These are phyloP conservation scores for Bos indicus DNA, from an alignment of 2,113 vertebrate genomes.

Conservation along the genomic window DNA sequence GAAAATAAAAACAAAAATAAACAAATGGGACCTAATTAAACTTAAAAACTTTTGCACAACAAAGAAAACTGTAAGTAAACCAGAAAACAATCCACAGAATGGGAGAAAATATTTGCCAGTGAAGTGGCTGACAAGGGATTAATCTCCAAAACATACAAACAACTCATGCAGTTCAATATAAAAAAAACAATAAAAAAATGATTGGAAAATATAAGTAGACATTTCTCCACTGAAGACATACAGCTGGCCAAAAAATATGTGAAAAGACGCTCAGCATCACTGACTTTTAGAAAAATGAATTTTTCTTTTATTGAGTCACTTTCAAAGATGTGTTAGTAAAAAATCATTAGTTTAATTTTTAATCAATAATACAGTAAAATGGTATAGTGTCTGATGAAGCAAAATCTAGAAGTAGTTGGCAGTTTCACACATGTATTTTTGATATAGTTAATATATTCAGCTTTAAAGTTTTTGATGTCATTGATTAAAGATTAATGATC, in stretches of 20 bases:
- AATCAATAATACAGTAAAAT: background rate
- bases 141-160: background rate
- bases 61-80: background rate
- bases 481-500: conserved; percentile 27
- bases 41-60: background rate
- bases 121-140: background rate
- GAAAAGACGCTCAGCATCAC: background rate
- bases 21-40: background rate
- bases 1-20: background rate
- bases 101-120: background rate
- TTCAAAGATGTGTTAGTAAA: background rate
- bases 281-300: background rate
- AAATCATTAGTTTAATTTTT: background rate
- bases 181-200: background rate
- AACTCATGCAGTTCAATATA: background rate
- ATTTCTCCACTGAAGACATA: background rate
- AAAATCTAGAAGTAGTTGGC: background rate
- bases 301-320: background rate
- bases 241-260: background rate
- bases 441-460: background rate
- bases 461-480: background rate
- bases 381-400: background rate
- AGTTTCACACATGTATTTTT: background rate
- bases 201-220: background rate
- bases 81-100: background rate